A percentile compares a stretch with the other conserved stretches of the same genome.
phyloP scores from a whole-genome alignment of 2,113 vertebrate genomes.

The Triplophysa dalaica region DNA sequence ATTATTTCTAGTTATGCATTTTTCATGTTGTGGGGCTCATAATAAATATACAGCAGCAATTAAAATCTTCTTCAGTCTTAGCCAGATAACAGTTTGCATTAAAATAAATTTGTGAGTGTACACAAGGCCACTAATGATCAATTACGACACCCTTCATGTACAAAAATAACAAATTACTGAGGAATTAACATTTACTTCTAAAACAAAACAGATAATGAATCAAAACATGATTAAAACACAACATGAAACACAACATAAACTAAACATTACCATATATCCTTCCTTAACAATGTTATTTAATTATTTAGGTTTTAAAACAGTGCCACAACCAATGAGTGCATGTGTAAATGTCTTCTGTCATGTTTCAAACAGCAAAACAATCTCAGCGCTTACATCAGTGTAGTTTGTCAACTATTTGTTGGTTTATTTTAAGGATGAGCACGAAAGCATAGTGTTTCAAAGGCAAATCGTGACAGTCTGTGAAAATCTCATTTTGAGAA shows the following conservation, averaged over 20 bases:
- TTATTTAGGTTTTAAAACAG: neutral
- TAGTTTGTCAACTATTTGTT: no score
- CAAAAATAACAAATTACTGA: constrained; percentile 29
- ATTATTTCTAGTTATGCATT: constrained; percentile 15
- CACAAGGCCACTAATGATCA: constrained; percentile 30
- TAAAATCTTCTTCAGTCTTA: constrained; percentile 16
- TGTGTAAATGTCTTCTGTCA: neutral
- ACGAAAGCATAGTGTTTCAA: no score
- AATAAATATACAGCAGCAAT: constrained; percentile 10
- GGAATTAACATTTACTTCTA: neutral
- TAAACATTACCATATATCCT: neutral
- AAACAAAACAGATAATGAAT: constrained; percentile 13
- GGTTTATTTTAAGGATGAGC: no score
- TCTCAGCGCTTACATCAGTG: neutral
- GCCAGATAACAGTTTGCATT: neutral
- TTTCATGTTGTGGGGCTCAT: constrained; percentile 14
- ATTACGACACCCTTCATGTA: constrained; percentile 27
- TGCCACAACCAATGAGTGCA: neutral
- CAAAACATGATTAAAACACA: neutral
- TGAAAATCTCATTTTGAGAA: no score
- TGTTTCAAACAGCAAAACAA: neutral
- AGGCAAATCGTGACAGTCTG: no score
- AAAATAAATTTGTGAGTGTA: constrained; percentile 1
- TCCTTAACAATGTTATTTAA: neutral
- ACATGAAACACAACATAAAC: neutral